phyloP scores from a whole-genome alignment of 2,888 invertebrate genomes.

The Eretmocerus hayati region DNA sequence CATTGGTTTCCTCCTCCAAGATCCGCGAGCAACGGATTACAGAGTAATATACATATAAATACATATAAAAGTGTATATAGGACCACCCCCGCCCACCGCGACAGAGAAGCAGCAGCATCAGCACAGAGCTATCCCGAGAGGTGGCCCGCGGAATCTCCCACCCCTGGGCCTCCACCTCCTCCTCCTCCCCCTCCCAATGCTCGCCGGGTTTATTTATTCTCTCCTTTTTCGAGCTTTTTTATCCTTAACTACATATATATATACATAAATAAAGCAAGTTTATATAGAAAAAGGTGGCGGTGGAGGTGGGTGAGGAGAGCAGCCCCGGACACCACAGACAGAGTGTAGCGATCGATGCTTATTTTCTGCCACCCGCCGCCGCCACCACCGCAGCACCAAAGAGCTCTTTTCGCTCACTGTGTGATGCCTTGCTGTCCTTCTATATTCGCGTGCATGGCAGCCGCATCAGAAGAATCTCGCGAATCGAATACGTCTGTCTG shows the following conservation, averaged over 20 bases:
- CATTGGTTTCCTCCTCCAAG: no score
- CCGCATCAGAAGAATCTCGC: no score
- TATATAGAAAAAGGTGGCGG: no score
- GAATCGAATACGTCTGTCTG: no score
- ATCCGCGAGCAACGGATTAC: no score
- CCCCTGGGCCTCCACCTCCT: neutral
- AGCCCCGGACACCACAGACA: neutral
- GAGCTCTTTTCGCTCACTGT: no score
- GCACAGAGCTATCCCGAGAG: no score
- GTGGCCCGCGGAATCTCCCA: neutral
- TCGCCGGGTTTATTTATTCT: neutral
- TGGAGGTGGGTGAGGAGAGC: neutral
- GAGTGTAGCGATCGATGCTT: slow-evolving; percentile 17
- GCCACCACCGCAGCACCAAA: no score
- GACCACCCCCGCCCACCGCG: neutral
- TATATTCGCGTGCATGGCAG: neutral
- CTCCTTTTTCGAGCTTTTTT: neutral
- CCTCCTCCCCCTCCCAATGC: neutral
- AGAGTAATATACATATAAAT: neutral
- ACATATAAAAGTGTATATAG: neutral
- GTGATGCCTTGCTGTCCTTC: neutral
- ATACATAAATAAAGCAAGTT: no score
- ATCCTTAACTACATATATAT: neutral
- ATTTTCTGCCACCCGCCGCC: slow-evolving; percentile 4
- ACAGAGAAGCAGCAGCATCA: neutral